These are phyloP conservation scores for Beris morrisii DNA, from an alignment of 2,888 invertebrate genomes.

Conservation along the genomic window DNA sequence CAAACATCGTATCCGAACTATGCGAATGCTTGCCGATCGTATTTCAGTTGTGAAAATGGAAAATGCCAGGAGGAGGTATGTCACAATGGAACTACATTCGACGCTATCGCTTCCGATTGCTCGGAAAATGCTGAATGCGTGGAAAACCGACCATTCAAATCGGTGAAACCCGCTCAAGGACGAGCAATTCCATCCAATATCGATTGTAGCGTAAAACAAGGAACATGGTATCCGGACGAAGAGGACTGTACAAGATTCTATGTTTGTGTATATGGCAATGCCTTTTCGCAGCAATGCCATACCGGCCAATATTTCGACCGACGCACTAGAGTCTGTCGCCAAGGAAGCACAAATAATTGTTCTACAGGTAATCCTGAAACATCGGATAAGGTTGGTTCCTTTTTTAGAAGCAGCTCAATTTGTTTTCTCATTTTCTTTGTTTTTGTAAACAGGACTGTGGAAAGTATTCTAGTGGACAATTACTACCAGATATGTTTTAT, in stretches of 20 bases:
- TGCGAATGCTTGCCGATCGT: slow-evolving; percentile 3
- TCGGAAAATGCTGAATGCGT: slow-evolving; percentile 13
- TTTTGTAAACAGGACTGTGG: slow-evolving; percentile 10
- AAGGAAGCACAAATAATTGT: slow-evolving; percentile 6
- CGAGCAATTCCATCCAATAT: slow-evolving; percentile 2
- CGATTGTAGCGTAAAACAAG: slow-evolving; percentile 14
- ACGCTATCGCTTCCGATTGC: slow-evolving; percentile 2
- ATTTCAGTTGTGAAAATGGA: slow-evolving; percentile 21
- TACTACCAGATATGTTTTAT: slow-evolving; percentile 10
- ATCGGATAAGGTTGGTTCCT: too few species aligned
- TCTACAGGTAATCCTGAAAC: neutral
- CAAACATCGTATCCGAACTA: slow-evolving; percentile 15
- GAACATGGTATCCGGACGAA: slow-evolving; percentile 23
- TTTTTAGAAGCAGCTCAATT: too few species aligned
- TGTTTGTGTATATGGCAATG: slow-evolving; percentile 19
- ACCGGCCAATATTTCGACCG: slow-evolving; percentile 14
- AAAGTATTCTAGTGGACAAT: slow-evolving; percentile 5
- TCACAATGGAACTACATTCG: neutral
- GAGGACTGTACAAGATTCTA: slow-evolving; percentile 25
- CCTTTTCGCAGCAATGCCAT: slow-evolving; percentile 19
- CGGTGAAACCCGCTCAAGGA: neutral
- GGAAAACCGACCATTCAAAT: neutral
- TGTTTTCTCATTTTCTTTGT: too few species aligned
- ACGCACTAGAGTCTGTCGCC: neutral
- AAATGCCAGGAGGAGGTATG: slow-evolving; percentile 9